A percentile compares a stretch with the other conserved stretches of the same genome.
Conservation (phyloP, 2,113 vertebrate genomes). For the Rhizomys pruinosus region DNA sequence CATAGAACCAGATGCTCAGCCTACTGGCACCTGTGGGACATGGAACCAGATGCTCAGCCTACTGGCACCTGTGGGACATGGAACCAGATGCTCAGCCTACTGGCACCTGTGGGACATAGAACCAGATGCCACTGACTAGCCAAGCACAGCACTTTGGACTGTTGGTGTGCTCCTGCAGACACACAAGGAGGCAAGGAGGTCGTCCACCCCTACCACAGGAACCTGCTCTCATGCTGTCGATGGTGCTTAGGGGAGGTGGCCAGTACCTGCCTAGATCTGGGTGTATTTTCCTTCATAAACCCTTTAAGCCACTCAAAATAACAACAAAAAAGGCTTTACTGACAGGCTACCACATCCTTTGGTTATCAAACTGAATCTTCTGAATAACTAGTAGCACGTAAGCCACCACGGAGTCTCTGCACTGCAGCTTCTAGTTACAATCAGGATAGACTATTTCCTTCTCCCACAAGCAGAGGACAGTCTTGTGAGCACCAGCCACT, state of each 20-base stretch:
- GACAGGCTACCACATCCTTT: background rate
- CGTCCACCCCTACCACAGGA: accelerated
- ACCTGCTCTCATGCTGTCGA: accelerated
- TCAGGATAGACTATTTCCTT: background rate
- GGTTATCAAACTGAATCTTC: background rate
- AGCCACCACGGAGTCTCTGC: background rate
- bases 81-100: background rate
- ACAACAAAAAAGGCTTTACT: background rate
- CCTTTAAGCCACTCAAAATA: background rate
- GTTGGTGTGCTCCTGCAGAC: background rate
- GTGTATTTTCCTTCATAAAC: background rate
- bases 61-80: background rate
- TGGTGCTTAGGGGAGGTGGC: background rate
- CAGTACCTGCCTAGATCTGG: background rate
- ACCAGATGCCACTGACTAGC: background rate
- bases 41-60: background rate
- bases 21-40: background rate
- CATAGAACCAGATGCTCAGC: background rate
- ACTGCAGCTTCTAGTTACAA: background rate
- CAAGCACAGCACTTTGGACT: background rate
- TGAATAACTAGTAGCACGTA: background rate
- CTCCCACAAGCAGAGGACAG: background rate
- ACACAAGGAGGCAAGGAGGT: too few relatives aligned
- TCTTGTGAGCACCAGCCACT: background rate
- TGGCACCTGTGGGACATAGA: background rate